Evolutionary conservation across 2,113 vertebrate genomes (phyloP).

Genomic region (Lanius ludovicianus): DNA sequence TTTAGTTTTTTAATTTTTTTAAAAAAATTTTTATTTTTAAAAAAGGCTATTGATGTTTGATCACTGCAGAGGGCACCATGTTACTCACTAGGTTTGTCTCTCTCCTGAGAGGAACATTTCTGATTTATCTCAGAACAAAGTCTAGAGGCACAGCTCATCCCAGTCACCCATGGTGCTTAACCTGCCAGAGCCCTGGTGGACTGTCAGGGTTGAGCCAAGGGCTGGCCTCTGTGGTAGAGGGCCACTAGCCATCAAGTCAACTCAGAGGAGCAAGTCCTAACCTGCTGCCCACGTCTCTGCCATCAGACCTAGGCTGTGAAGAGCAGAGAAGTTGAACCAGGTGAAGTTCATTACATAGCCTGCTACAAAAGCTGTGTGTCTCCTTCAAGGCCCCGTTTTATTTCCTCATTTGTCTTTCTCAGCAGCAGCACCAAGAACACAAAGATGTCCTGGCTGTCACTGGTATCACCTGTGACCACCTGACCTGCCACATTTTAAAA

Average conservation of each 20-base stretch:
- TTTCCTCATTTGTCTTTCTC: background rate
- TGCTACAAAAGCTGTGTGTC: background rate
- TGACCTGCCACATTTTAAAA: background rate
- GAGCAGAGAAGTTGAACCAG: background rate
- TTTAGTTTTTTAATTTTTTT: background rate
- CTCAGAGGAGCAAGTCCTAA: background rate
- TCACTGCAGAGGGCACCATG: background rate
- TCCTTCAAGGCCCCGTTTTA: background rate
- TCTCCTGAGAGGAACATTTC: background rate
- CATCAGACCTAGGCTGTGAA: background rate
- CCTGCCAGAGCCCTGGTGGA: accelerated
- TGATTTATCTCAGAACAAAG: background rate
- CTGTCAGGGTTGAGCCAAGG: background rate
- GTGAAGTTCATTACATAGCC: background rate
- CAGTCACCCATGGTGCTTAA: accelerated
- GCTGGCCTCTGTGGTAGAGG: background rate
- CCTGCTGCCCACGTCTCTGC: background rate
- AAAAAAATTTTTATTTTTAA: background rate
- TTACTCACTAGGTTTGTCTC: background rate
- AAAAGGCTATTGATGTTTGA: background rate
- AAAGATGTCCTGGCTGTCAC: background rate
- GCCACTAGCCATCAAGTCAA: background rate
- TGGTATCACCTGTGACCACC: background rate
- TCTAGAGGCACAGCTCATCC: background rate
- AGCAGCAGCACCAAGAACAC: background rate